Conservation (phyloP, 2,888 invertebrate genomes). For the Acanthosoma haemorrhoidale region DNA sequence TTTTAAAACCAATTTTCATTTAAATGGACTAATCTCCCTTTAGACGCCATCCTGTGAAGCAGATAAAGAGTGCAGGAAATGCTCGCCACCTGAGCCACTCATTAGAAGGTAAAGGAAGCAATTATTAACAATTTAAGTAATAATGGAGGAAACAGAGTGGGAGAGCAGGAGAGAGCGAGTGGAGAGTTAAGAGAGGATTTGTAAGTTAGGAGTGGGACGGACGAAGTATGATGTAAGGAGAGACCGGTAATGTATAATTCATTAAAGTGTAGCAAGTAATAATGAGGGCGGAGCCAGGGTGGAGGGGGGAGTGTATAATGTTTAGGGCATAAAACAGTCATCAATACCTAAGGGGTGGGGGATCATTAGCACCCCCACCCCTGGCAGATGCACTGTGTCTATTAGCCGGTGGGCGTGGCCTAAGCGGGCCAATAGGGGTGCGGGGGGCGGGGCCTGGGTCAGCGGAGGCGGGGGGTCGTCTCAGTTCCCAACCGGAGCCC, state of each 20-base stretch:
- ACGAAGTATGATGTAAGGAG: slow-evolving; percentile 22
- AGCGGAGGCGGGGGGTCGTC: not conserved
- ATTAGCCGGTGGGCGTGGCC: slow-evolving; percentile 6
- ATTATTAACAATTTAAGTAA: slow-evolving; percentile 14
- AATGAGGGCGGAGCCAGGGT: slow-evolving; percentile 36
- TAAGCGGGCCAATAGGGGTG: not conserved
- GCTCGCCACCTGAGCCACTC: not conserved
- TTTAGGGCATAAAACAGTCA: slow-evolving; percentile 39
- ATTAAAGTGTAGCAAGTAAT: slow-evolving; percentile 39
- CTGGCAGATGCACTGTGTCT: slow-evolving; percentile 21
- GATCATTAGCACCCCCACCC: slow-evolving; percentile 37
- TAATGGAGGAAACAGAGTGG: not conserved
- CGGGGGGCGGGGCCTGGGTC: not conserved
- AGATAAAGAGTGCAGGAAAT: not conserved
- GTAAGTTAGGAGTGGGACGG: not conserved
- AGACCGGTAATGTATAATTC: slow-evolving; percentile 37
- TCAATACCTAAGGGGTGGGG: slow-evolving; percentile 36
- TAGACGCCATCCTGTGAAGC: no score
- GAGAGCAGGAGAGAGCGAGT: not conserved
- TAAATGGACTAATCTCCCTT: no score
- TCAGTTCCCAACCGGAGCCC: not conserved
- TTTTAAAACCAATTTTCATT: no score
- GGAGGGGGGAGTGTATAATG: slow-evolving; percentile 35
- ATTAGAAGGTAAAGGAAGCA: not conserved
- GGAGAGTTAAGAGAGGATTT: not conserved